phyloP scores from a whole-genome alignment of 2,113 vertebrate species.

The Progne subis region DNA sequence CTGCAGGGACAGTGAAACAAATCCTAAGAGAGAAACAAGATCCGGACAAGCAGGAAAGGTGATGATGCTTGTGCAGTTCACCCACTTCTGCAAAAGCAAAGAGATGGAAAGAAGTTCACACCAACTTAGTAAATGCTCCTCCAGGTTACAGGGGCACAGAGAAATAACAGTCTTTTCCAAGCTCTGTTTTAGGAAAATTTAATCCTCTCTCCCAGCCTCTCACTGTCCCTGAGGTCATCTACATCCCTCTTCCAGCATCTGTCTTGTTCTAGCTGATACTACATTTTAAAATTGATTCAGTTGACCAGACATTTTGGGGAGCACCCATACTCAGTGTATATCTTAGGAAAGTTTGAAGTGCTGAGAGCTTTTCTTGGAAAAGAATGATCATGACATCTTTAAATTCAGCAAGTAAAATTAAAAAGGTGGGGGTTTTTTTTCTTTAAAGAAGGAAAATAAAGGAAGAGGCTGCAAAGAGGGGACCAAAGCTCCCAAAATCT shows the following conservation, averaged over 20 bases:
- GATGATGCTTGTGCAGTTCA: not conserved
- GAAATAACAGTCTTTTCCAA: not conserved
- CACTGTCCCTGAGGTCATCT: not conserved
- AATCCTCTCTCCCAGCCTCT: not conserved
- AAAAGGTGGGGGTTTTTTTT: fast-evolving
- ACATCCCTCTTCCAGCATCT: not conserved
- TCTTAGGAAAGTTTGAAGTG: not conserved
- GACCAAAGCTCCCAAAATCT: not conserved
- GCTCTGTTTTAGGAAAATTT: not conserved
- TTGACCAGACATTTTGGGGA: not conserved
- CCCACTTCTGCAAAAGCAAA: not conserved
- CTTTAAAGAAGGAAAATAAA: not conserved
- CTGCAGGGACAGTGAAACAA: not conserved
- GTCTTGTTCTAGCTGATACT: not conserved
- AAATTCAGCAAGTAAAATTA: not conserved
- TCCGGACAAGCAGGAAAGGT: not conserved
- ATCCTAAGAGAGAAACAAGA: not conserved
- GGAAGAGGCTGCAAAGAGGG: not conserved
- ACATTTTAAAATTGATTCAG: not conserved
- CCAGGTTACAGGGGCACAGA: not conserved
- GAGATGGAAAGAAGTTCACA: not conserved
- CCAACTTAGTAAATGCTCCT: fast-evolving
- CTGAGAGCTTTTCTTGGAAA: not conserved
- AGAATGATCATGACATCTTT: not conserved
- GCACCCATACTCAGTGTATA: fast-evolving